Conservation (phyloP, 2,797 vertebrate species). For the Prionace glauca region DNA sequence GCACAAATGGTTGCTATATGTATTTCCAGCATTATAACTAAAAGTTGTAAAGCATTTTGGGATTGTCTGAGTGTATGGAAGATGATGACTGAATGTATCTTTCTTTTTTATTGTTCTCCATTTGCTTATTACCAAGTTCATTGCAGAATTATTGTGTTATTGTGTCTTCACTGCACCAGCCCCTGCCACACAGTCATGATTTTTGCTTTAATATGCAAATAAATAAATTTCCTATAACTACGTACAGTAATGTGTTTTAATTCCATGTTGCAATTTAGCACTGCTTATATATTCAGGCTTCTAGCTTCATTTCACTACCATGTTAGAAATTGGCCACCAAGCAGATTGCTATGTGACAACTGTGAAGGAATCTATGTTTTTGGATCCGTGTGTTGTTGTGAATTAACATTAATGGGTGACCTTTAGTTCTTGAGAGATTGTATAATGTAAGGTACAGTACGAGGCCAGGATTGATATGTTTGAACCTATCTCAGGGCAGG, state of each 20-base stretch:
- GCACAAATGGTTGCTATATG: not conserved
- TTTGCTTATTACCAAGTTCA: not conserved
- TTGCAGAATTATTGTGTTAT: not conserved
- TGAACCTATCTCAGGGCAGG: too few relatives aligned
- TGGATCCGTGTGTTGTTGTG: too few relatives aligned
- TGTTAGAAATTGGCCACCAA: not conserved
- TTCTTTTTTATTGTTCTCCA: not conserved
- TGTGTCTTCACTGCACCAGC: not conserved
- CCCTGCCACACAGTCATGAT: not conserved
- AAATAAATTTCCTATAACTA: not conserved
- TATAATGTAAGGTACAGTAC: too few relatives aligned
- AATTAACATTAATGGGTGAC: too few relatives aligned
- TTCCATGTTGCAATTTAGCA: not conserved
- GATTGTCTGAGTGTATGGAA: not conserved
- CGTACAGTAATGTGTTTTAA: not conserved
- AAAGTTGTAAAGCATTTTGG: not conserved
- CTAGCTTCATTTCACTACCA: not conserved
- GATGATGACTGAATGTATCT: not conserved
- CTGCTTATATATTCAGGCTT: not conserved
- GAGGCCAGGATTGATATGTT: too few relatives aligned
- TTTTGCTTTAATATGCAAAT: not conserved
- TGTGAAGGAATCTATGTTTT: too few relatives aligned
- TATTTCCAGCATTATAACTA: not conserved
- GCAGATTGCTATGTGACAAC: not conserved
- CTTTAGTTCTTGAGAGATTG: too few relatives aligned